Evolutionary conservation across 2,888 invertebrate genomes (phyloP), one percentile per base, ranked within the genome.

Genomic region (Rhagium mordax): DNA sequence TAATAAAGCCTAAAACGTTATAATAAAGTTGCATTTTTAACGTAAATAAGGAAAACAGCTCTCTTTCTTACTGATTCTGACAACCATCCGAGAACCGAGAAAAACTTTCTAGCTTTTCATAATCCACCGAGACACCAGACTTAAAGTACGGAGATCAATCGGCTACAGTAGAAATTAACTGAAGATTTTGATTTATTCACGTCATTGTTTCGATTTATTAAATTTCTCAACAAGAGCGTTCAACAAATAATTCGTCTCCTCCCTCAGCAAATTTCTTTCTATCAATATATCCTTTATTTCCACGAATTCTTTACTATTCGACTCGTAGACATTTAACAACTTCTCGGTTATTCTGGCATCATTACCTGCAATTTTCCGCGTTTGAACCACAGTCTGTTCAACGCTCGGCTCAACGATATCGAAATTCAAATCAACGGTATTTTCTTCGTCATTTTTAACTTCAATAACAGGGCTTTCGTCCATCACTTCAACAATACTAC

Each of bases 161-260:
- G n/a, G n/a, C n/a, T n/a, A n/a, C n/a, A n/a, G n/a, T n/a, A n/a
- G n/a, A n/a, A n/a, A n/a, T n/a, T n/a, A n/a, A n/a, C n/a, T n/a
- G n/a, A n/a, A n/a, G n/a, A n/a, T n/a, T n/a, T n/a, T n/a, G n/a
- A n/a, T n/a, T n/a, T 10, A 20, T 7, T 51, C 10, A 16, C 2
- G n/a, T 51, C 4, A 51, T 8, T 33, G 27, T 59, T 24, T 59
- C 41, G 41, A 0, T 29, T 27, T 59, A 13, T 65, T 53, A 13
- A 59, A 59, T 59, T 65, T 65, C 15, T 53, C 65, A 18, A 53
- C 53, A 48, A 65, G 33, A n/a, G 29, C 33, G 29, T 69, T 57
- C 33, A 75, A 47, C 41, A 75, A 70, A 66, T 75, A 75, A 49
- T 71, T 71, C 5, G 71, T 71, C 24, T 71, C 71, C 18, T 66